A percentile compares a stretch with the other conserved stretches of the same genome.
Evolutionary conservation across 2,888 invertebrate genomes (phyloP).

Genomic region (Aplocera efformata): DNA sequence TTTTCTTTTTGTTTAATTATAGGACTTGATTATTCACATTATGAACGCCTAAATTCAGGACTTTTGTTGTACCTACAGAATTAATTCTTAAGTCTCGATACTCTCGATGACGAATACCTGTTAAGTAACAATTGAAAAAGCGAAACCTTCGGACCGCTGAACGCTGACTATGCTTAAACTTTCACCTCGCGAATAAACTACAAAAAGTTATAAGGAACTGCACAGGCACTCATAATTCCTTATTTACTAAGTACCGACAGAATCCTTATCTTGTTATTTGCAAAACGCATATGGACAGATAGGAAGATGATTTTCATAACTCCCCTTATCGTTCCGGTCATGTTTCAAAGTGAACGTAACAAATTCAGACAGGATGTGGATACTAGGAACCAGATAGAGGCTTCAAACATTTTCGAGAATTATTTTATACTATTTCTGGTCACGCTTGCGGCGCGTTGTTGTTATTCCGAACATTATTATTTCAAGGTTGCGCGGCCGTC

Average conservation of each 20-base stretch:
- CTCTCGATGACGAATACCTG: constrained; percentile 65
- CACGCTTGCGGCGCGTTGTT: constrained; percentile 79
- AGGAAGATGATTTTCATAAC: constrained; percentile 11
- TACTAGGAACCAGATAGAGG: constrained; percentile 52
- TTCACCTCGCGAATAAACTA: constrained; percentile 62
- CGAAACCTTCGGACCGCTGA: constrained; percentile 68
- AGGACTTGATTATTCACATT: too few relatives aligned
- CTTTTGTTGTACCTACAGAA: too few relatives aligned
- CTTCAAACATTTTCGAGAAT: constrained; percentile 64
- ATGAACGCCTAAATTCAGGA: too few relatives aligned
- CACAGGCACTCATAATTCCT: constrained; percentile 3
- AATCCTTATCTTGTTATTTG: constrained; percentile 13
- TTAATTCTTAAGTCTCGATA: constrained; percentile 12
- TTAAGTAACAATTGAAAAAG: constrained; percentile 75
- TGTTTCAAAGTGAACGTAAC: constrained; percentile 28
- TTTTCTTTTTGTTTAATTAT: too few relatives aligned
- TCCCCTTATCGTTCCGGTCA: constrained; percentile 11
- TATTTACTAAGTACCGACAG: constrained; percentile 14
- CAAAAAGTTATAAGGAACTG: constrained; percentile 36
- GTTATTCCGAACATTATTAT: constrained; percentile 80
- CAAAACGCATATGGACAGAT: constrained; percentile 15
- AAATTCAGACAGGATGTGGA: constrained; percentile 50
- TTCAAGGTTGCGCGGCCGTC: constrained; percentile 80
- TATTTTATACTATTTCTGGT: constrained; percentile 76
- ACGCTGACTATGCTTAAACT: constrained; percentile 65